Conservation (phyloP, 64 coral and sea anemone genomes). For the Dendrophyllia cribrosa region DNA sequence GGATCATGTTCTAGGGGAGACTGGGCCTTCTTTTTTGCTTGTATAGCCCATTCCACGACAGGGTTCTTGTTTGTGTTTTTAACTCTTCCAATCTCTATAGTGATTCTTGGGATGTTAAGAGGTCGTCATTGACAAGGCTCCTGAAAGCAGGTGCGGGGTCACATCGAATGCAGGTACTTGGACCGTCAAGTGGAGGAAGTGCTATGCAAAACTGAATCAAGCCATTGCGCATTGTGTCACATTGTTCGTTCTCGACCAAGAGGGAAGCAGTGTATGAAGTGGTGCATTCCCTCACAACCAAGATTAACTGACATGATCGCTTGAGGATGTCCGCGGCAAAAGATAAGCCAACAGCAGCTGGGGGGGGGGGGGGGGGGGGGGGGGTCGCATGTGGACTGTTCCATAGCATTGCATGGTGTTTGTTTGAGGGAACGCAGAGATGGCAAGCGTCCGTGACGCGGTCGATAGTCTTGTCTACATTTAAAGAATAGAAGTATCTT, state of each 20-base stretch:
- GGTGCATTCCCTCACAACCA: slow-evolving; percentile 38
- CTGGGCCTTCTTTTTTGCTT: neutral
- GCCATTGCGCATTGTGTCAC: slow-evolving; percentile 35
- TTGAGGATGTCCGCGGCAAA: slow-evolving; percentile 50
- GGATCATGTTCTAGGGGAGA: no score
- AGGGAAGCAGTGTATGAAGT: slow-evolving; percentile 15
- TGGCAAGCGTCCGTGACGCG: no score
- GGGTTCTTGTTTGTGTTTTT: slow-evolving; percentile 14
- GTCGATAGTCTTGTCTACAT: no score
- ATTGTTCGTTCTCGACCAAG: slow-evolving; percentile 48
- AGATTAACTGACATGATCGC: slow-evolving; percentile 6
- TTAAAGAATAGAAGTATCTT: no score
- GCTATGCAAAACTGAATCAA: slow-evolving; percentile 4
- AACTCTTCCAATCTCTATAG: neutral
- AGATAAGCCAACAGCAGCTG: slow-evolving; percentile 9
- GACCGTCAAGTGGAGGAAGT: slow-evolving; percentile 53
- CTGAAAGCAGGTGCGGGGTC: slow-evolving; percentile 68
- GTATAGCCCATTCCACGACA: neutral
- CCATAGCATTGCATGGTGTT: no score
- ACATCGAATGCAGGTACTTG: slow-evolving; percentile 37
- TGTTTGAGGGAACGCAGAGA: no score
- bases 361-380: no score
- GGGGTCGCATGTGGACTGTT: no score
- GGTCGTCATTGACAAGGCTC: neutral
- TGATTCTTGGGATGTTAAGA: neutral